These are phyloP conservation scores for Malurus melanocephalus DNA, from an alignment of 2,113 vertebrate genomes.

Conservation along the genomic window DNA sequence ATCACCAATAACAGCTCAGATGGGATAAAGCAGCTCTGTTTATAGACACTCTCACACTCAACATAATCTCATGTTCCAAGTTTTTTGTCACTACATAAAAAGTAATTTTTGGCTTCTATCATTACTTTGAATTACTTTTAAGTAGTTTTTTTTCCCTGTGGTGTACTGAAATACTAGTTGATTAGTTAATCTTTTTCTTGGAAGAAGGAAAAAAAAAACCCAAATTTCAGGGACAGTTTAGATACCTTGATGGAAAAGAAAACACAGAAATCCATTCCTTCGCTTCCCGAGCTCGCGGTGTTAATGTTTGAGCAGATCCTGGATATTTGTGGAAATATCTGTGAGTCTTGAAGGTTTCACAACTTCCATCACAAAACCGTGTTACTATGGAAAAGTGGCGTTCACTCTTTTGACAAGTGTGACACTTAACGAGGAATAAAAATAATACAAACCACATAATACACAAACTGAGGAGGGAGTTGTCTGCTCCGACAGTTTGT, in stretches of 20 bases:
- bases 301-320: slow-evolving; percentile 27
- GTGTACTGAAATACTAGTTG: neutral
- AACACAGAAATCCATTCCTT: neutral
- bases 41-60: slow-evolving; percentile 63
- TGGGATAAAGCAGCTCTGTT: slow-evolving; percentile 54
- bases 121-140: neutral
- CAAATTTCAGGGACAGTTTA: neutral
- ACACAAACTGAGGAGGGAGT: neutral
- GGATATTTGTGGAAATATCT: slow-evolving; percentile 23
- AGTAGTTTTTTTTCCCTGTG: neutral
- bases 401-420: slow-evolving; percentile 49
- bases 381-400: slow-evolving; percentile 43
- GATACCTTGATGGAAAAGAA: neutral
- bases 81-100: slow-evolving; percentile 28
- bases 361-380: slow-evolving; percentile 17
- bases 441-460: slow-evolving; percentile 42
- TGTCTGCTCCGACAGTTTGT: slow-evolving; percentile 47
- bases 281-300: neutral
- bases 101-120: slow-evolving; percentile 1
- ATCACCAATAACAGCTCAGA: slow-evolving; percentile 14
- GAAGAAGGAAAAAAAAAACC: neutral
- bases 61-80: slow-evolving; percentile 43
- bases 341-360: slow-evolving; percentile 44
- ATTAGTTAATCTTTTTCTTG: neutral
- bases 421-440: slow-evolving; percentile 39